Evolutionary conservation across 1,140 invertebrate genomes (phyloP).

Genomic region (Lasaia peninsularis): DNA sequence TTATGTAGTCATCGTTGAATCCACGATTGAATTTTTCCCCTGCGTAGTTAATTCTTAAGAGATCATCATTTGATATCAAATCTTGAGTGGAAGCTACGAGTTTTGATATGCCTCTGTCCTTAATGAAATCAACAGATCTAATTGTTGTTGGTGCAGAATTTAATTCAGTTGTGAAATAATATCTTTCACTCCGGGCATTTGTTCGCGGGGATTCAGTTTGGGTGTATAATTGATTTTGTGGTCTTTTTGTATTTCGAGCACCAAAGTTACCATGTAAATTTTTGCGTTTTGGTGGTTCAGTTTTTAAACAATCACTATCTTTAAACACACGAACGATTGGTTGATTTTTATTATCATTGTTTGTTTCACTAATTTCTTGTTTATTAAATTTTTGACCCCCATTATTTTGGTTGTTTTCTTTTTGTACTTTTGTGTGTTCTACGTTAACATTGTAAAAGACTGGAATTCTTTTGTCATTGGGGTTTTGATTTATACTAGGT

Average conservation of each 20-base stretch:
- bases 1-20: slow-evolving; percentile 50
- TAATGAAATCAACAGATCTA: slow-evolving; percentile 27
- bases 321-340: slow-evolving; percentile 58
- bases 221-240: slow-evolving; percentile 26
- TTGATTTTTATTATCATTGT: slow-evolving; percentile 20
- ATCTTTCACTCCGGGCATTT: slow-evolving; percentile 46
- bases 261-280: slow-evolving; percentile 44
- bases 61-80: slow-evolving; percentile 77
- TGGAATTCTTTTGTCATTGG: neutral
- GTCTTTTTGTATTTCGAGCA: slow-evolving; percentile 32
- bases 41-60: slow-evolving; percentile 77
- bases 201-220: slow-evolving; percentile 39
- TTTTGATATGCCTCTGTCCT: slow-evolving; percentile 61
- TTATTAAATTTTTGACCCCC: neutral
- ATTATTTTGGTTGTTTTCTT: slow-evolving; percentile 14
- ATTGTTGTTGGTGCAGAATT: slow-evolving; percentile 26
- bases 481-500: neutral
- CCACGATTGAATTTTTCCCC: slow-evolving; percentile 51
- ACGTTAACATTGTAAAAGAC: slow-evolving; percentile 20
- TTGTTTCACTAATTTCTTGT: slow-evolving; percentile 7
- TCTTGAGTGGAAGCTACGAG: slow-evolving; percentile 77
- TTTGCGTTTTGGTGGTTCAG: slow-evolving; percentile 27
- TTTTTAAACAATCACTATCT: slow-evolving; percentile 48
- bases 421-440: slow-evolving; percentile 15
- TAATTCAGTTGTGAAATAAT: slow-evolving; percentile 43